These are phyloP conservation scores for Pelvicachromis taeniatus DNA, from an alignment of 2,113 vertebrate genomes.

Conservation along the genomic window DNA sequence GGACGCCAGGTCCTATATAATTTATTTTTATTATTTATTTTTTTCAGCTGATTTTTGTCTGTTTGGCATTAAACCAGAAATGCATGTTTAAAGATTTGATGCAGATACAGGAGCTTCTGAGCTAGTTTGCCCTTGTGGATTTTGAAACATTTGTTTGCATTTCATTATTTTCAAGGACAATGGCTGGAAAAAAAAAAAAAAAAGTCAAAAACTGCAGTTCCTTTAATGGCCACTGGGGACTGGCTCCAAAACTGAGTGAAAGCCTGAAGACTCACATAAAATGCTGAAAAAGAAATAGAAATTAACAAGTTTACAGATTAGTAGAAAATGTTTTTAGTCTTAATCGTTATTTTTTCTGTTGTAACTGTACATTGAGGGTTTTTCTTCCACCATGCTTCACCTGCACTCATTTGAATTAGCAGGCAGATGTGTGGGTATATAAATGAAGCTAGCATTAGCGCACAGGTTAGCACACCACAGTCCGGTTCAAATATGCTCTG, in stretches of 20 bases:
- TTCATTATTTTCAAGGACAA: background rate
- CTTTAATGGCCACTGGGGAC: background rate
- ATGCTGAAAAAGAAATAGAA: background rate
- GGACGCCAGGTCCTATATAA: no score
- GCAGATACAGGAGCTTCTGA: background rate
- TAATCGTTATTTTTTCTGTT: background rate
- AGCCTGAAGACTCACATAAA: rapidly evolving
- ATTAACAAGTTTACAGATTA: rapidly evolving
- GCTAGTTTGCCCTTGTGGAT: no score
- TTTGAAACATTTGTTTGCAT: background rate
- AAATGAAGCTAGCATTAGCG: no score
- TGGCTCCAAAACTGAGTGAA: background rate
- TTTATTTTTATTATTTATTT: no score
- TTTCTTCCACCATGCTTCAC: background rate
- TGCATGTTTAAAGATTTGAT: background rate
- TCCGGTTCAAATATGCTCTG: background rate
- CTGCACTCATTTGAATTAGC: background rate
- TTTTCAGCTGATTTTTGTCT: background rate
- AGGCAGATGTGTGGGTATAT: background rate
- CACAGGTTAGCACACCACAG: background rate
- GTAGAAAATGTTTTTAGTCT: background rate
- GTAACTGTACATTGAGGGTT: background rate
- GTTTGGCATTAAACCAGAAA: rapidly evolving
- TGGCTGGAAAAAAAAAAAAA: rapidly evolving
- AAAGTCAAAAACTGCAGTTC: background rate